These are phyloP conservation scores for Heliconius nattereri DNA, from an alignment of 1,140 invertebrate species.

Conservation along the genomic window DNA sequence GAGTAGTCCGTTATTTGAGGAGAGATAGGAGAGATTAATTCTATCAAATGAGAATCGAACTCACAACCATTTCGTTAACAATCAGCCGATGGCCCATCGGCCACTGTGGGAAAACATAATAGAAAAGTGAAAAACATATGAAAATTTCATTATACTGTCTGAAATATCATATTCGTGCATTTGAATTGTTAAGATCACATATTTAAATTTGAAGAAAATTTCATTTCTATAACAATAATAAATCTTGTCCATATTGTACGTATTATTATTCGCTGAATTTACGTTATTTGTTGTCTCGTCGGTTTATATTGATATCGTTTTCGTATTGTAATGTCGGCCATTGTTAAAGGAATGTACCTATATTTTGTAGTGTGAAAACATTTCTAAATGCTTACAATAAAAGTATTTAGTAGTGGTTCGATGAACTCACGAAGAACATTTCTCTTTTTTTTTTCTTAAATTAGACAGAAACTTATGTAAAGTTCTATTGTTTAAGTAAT, in stretches of 20 bases:
- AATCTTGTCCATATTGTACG: neutral
- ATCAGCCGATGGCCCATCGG: too few relatives aligned
- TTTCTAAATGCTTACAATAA: neutral
- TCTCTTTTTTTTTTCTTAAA: too few relatives aligned
- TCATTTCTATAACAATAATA: neutral
- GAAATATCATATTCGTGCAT: neutral
- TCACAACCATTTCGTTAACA: too few relatives aligned
- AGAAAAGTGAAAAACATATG: neutral
- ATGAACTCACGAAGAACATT: too few relatives aligned
- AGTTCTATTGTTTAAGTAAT: too few relatives aligned
- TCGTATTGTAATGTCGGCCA: neutral
- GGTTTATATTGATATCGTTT: neutral
- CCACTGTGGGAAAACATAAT: neutral
- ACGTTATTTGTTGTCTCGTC: neutral
- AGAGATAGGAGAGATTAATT: too few relatives aligned
- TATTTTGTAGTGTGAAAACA: neutral
- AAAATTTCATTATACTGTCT: neutral
- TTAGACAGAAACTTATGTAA: too few relatives aligned
- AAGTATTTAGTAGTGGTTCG: neutral
- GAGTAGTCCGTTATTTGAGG: too few relatives aligned
- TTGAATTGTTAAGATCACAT: neutral
- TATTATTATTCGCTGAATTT: neutral
- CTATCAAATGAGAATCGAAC: too few relatives aligned
- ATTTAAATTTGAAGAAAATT: neutral
- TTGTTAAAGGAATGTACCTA: neutral